Base-by-base conservation (phyloP, 2,888 invertebrate species). In the Drosophila siamana region DNA sequence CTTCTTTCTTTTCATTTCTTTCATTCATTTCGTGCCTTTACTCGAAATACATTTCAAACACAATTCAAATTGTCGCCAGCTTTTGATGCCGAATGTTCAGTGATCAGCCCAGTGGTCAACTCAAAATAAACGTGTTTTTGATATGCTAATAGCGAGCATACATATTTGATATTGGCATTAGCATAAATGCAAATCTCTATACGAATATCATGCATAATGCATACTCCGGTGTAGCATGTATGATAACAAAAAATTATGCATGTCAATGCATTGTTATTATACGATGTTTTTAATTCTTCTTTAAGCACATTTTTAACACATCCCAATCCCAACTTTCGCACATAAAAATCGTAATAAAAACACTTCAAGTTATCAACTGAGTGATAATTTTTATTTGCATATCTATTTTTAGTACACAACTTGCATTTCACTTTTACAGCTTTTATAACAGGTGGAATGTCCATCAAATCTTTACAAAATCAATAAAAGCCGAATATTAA, bases 371-470 rank as follows among this genome's bases (percentile, higher is more conserved):
- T 50, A 50, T 48, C 16, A 13, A 13, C 28, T 15, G 22, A 16
- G 36, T 46, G 36, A 40, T 36, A 30, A 57, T 60, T 54, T 78
- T 78, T 62, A 76, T 80, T 82, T 61, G 69, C 82, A 66, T 78
- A 76, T 66, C 46, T 24, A 68, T 38, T 75, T 80, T 28, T 63
- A 38, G 47, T 43, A 40, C 33, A 62, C 19, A 30, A 9, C 44
- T 51, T 8, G 24, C 67, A 67, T 79, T 78, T 82, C 86, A 75
- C 86, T 85, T 75, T 85, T 65, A 43, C 13, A 30, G 36, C 63
- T 40, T 40, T 47, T 26, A 51, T 51, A 41, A 70, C 56, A 16
- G 33, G 24, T 72, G 22, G 38, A 52, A 57, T 26, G 40, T 41
- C 33, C n/a, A 33, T 33, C 28, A 30, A 43, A 30, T 46, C 8